Conservation (phyloP, 1,140 invertebrate genomes). For the Cephus cinctus region DNA sequence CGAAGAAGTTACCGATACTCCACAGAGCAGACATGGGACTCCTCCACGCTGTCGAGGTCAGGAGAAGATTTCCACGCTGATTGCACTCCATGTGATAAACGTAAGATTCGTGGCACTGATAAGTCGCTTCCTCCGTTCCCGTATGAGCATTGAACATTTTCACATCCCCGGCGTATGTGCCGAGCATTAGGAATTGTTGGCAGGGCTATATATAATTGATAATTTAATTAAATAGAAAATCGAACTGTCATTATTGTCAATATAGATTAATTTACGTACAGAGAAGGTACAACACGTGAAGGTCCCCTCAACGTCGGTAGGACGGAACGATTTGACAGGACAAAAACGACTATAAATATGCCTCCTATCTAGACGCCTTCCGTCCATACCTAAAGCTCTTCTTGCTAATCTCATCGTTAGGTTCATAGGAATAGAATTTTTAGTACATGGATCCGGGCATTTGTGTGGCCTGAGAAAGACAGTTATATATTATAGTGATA, state of each 20-base stretch:
- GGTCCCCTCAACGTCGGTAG: conserved; percentile 72
- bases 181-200: conserved; percentile 79
- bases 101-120: conserved; percentile 80
- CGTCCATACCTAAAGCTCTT: conserved; percentile 57
- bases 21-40: conserved; percentile 82
- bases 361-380: conserved; percentile 69
- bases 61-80: conserved; percentile 72
- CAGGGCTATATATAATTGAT: conserved; percentile 59
- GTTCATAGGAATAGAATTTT: conserved; percentile 70
- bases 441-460: conserved; percentile 84
- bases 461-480: conserved; percentile 75
- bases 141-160: conserved; percentile 82
- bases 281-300: conserved; percentile 82
- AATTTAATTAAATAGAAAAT: background rate
- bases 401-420: conserved; percentile 64
- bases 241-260: conserved; percentile 7
- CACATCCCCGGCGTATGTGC: conserved; percentile 85
- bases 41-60: conserved; percentile 86
- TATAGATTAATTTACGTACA: conserved; percentile 49
- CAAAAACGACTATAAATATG: conserved; percentile 88
- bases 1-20: conserved; percentile 73
- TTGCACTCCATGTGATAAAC: conserved; percentile 75
- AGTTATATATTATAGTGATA: too few relatives aligned
- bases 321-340: conserved; percentile 78
- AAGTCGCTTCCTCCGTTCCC: conserved; percentile 75